Base-by-base conservation (phyloP, 1,140 invertebrate genomes). In the Bombus ignitus region DNA sequence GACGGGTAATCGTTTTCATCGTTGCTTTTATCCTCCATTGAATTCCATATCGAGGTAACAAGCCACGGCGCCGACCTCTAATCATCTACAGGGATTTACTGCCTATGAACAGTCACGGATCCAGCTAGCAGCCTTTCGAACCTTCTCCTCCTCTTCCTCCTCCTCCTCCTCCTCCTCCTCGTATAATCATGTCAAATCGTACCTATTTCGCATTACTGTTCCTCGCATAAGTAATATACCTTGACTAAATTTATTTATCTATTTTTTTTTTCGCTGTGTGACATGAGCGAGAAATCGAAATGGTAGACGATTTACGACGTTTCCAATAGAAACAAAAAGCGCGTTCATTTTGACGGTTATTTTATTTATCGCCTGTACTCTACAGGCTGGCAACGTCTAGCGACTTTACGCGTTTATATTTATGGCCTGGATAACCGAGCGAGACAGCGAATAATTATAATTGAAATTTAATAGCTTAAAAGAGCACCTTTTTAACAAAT, bases 1-100 rank as follows among this genome's bases (percentile, higher is more conserved):
- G 75, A 80, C 62, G 32, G 79, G 70, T 89, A 87, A 90, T 89
- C 87, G 71, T 75, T 78, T 82, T 82, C 75, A 73, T 85, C 83
- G 87, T 81, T 85, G 79, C 42, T 85, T 74, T 79, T 88, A 71
- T 62, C 78, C 47, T 88, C 86, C 83, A 89, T 89, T 89, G 88
- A 88, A 89, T 89, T 89, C 79, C 87, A 80, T 88, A 89, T 89
- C 83, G 87, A 59, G 74, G 88, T 89, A 89, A 89, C 88, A 83
- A 89, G 88, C 75, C 83, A 66, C 83, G 65, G 35, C 62, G 78
- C 88, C 88, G 88, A 88, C 88, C 88, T 89, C 88, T 88, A 89
- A 89, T 88, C 88, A 89, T 86, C 87, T 79, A 77, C 13, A 85
- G 74, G 83, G 88, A 89, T 89, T 89, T 89, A 88, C 86, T 86